phyloP scores from a whole-genome alignment of 2,113 vertebrate species.

The Hydrochoerus hydrochaeris region DNA sequence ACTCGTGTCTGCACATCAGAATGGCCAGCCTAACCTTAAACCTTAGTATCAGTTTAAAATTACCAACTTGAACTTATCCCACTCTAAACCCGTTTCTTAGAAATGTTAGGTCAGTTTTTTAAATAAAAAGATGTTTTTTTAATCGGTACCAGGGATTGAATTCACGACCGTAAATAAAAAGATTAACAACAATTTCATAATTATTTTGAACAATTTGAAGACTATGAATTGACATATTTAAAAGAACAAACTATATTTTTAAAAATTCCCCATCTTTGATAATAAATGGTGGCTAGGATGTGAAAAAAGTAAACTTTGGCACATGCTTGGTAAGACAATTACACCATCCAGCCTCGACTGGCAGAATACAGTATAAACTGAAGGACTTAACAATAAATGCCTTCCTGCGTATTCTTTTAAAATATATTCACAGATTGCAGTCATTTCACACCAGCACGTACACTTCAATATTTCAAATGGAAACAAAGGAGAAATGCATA shows the following conservation, averaged over 20 bases:
- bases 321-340: neutral
- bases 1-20: neutral
- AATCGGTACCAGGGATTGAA: too few relatives aligned
- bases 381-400: neutral
- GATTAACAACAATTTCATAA: conserved; percentile 5
- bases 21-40: neutral
- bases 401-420: neutral
- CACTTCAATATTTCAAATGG: neutral
- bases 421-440: neutral
- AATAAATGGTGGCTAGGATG: neutral
- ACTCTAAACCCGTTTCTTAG: conserved; percentile 23
- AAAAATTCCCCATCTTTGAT: neutral
- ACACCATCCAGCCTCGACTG: neutral
- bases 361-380: neutral
- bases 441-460: neutral
- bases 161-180: too few relatives aligned
- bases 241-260: conserved; percentile 45
- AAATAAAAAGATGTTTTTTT: neutral
- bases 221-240: neutral
- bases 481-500: neutral
- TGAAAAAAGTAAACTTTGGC: neutral
- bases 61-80: neutral
- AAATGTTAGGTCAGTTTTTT: neutral
- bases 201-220: conserved; percentile 27
- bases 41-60: neutral